phyloP scores from a whole-genome alignment of 2,888 invertebrate species.

The Netelia virgata region DNA sequence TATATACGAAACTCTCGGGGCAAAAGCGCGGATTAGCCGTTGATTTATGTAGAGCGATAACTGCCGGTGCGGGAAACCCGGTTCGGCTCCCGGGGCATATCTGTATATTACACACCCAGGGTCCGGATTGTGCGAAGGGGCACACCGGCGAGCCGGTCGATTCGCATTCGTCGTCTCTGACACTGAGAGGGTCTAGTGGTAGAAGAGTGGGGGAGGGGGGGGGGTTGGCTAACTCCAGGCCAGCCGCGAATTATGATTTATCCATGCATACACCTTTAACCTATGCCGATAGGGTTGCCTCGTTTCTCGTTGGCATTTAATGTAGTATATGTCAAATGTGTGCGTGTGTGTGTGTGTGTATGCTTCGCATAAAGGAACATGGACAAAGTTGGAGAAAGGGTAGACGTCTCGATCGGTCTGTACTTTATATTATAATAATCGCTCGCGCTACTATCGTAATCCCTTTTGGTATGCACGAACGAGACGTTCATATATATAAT shows the following conservation, averaged over 20 bases:
- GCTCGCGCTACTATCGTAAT: constrained; percentile 24
- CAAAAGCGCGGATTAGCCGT: constrained; percentile 73
- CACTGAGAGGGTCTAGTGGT: background rate
- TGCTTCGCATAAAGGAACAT: background rate
- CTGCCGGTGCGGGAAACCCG: constrained; percentile 68
- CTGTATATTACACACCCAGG: constrained; percentile 14
- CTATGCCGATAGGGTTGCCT: constrained; percentile 43
- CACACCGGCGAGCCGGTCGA: constrained; percentile 34
- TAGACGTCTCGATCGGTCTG: constrained; percentile 8
- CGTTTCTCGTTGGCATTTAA: background rate
- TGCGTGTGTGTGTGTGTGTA: background rate
- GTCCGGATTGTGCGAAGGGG: constrained; percentile 29
- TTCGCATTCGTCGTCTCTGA: constrained; percentile 48
- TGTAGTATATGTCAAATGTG: background rate
- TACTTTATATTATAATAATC: constrained; percentile 37
- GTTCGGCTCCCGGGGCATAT: constrained; percentile 28
- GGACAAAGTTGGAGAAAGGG: constrained; percentile 15
- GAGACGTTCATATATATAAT: background rate
- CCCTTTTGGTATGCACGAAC: constrained; percentile 21
- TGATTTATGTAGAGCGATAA: constrained; percentile 77
- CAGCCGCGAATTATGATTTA: constrained; percentile 64
- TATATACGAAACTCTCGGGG: constrained; percentile 46
- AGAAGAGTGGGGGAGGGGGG: background rate
- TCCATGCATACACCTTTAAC: constrained; percentile 47
- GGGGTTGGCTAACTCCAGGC: constrained; percentile 22